Percentiles rank a stretch among this genome's conserved stretches.
These are phyloP conservation scores for Bubo scandiacus DNA, from an alignment of 2,113 vertebrate genomes.

Conservation along the genomic window DNA sequence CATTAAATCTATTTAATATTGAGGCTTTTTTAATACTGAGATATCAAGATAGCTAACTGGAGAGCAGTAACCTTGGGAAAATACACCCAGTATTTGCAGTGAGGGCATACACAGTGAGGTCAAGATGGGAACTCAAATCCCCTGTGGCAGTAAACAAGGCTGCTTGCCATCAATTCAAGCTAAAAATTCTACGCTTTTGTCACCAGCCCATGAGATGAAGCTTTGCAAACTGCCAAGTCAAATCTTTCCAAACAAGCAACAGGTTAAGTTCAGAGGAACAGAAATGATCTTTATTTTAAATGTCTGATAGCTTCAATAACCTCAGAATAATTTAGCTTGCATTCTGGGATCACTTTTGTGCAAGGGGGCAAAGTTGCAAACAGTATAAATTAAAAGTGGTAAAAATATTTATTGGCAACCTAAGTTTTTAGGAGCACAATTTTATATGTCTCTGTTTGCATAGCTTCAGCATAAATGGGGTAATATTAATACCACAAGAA, in stretches of 20 bases:
- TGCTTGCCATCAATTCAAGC: background rate
- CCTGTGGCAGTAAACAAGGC: background rate
- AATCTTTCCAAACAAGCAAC: background rate
- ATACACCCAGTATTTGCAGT: background rate
- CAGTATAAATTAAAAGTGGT: constrained; percentile 15
- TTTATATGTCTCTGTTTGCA: constrained; percentile 73
- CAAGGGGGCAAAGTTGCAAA: background rate
- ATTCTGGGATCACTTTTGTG: background rate
- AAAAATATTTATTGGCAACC: constrained; percentile 53
- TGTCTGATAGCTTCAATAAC: background rate
- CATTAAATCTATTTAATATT: background rate
- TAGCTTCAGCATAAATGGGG: constrained; percentile 39
- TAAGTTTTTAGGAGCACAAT: constrained; percentile 45
- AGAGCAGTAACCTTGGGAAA: background rate
- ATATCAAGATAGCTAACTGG: background rate
- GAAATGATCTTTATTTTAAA: background rate
- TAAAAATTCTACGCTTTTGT: background rate
- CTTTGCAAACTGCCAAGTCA: background rate
- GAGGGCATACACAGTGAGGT: background rate
- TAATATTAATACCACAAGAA: constrained; percentile 68
- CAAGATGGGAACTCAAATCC: background rate
- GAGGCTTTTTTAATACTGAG: background rate
- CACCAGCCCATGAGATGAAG: background rate
- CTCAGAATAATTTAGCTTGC: background rate
- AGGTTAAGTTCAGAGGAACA: background rate